A percentile compares a stretch with the other conserved stretches of the same genome.
phyloP scores from a whole-genome alignment of 30 jellyfish, hydroid and myxozoan species.

The Turritopsis rubra region DNA sequence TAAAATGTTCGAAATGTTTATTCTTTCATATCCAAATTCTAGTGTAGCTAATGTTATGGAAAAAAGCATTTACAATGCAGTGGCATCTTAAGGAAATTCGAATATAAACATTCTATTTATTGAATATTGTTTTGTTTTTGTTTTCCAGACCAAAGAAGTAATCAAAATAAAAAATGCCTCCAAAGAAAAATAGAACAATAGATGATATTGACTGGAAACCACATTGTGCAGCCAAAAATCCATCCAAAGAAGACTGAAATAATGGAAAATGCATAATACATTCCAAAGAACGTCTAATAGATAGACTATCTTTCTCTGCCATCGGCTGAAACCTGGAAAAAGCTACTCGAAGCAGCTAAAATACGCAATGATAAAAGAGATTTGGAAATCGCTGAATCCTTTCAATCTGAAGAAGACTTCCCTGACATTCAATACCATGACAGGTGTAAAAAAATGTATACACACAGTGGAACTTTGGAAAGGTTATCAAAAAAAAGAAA shows the following conservation, averaged over 20 bases:
- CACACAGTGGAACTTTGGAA: neutral
- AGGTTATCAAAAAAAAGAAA: neutral
- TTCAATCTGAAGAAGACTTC: neutral
- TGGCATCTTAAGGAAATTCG: neutral
- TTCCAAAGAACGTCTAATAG: neutral
- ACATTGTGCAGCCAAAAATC: neutral
- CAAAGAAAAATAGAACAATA: neutral
- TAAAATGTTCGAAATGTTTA: neutral
- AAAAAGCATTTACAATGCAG: no score
- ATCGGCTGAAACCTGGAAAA: neutral
- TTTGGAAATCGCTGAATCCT: neutral
- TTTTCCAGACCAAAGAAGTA: no score
- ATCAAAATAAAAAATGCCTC: neutral
- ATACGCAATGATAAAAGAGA: neutral
- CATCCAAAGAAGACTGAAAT: neutral
- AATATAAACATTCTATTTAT: no score
- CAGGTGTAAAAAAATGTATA: neutral
- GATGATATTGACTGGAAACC: neutral
- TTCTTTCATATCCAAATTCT: neutral
- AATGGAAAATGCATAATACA: neutral
- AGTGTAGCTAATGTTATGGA: no score
- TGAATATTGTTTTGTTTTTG: neutral
- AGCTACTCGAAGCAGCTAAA: neutral
- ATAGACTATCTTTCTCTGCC: neutral
- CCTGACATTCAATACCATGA: neutral